Base-by-base conservation (phyloP, 2,888 invertebrate species). In the Lasius fuliginosus region DNA sequence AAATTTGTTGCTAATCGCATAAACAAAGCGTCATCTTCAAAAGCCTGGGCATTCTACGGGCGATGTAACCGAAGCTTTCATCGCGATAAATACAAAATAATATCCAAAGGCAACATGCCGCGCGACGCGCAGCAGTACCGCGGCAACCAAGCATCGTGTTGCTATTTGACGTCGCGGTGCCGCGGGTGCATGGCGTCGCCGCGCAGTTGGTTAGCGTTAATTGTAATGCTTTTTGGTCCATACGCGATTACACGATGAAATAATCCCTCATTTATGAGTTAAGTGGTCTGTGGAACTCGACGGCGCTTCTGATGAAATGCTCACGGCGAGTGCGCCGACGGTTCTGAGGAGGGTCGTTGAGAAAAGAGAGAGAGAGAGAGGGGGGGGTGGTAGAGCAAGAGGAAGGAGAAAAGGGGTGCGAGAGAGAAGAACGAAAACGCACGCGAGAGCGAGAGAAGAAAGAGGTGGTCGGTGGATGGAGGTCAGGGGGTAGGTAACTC, bases 211-310 rank as follows among this genome's bases (percentile, higher is more conserved):
- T 93, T 93, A 92, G 92, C 93, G 92, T 94, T 94, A 94, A 94
- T 94, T 94, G 93, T 94, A 93, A 94, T 94, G 94, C 92, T 94
- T 94, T 94, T 94, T 93, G 92, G 92, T 91, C 93, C 94, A 93
- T 94, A 93, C 92, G 91, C 92, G 94, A 94, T 93, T 93, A 93
- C 93, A 93, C 92, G 93, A 94, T 94, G 93, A 94, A 94, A 94
- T 94, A 94, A 94, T 94, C 92, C 92, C 92, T 94, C 94, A 93
- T 94, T 94, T 94, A 94, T 94, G 94, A 94, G 94, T 93, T 94
- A 94, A 94, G 94, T 94, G 93, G 94, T 94, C 94, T 94, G 94
- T 93, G 92, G 92, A 94, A 93, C 93, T 93, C 92, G 91, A 92
- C 93, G 93, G 92, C 92, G 93, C 93, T 94, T 94, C 93, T 93